A percentile compares a stretch with the other conserved stretches of the same genome.
Evolutionary conservation across 2,888 invertebrate species (phyloP).

Genomic region (Anagyrus pseudococci): DNA sequence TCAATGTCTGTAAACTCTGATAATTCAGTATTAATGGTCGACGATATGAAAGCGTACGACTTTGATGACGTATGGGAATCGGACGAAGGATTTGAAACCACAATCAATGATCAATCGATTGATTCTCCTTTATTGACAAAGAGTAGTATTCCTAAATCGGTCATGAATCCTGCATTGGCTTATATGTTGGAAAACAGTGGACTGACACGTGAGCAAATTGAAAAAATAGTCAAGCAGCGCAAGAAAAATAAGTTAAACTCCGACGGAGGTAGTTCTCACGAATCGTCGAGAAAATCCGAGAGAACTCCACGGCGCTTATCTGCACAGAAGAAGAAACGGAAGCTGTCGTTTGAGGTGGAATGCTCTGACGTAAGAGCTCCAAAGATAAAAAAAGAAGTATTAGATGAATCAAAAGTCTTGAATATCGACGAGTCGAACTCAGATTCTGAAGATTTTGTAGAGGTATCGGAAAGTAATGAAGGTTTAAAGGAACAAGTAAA

Average conservation of each 20-base stretch:
- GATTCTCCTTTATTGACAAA: slow-evolving; percentile 50
- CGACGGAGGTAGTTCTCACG: slow-evolving; percentile 20
- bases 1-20: slow-evolving; percentile 27
- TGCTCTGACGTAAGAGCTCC: background rate
- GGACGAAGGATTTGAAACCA: slow-evolving; percentile 40
- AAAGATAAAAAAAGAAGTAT: slow-evolving; percentile 11
- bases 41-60: slow-evolving; percentile 45
- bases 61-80: slow-evolving; percentile 45
- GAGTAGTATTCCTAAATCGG: slow-evolving; percentile 40
- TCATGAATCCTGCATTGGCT: slow-evolving; percentile 67
- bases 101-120: slow-evolving; percentile 29
- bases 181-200: slow-evolving; percentile 82
- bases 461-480: slow-evolving; percentile 49
- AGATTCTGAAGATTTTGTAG: slow-evolving; percentile 57
- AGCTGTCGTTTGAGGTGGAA: slow-evolving; percentile 1
- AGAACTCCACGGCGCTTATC: slow-evolving; percentile 2
- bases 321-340: slow-evolving; percentile 27
- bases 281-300: slow-evolving; percentile 22
- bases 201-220: slow-evolving; percentile 74
- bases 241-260: slow-evolving; percentile 42
- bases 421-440: slow-evolving; percentile 34
- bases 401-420: slow-evolving; percentile 3
- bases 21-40: slow-evolving; percentile 32
- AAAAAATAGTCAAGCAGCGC: slow-evolving; percentile 56
- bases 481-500: background rate